phyloP scores from a whole-genome alignment of 1,140 invertebrate genomes.

The Amyelois transitella region DNA sequence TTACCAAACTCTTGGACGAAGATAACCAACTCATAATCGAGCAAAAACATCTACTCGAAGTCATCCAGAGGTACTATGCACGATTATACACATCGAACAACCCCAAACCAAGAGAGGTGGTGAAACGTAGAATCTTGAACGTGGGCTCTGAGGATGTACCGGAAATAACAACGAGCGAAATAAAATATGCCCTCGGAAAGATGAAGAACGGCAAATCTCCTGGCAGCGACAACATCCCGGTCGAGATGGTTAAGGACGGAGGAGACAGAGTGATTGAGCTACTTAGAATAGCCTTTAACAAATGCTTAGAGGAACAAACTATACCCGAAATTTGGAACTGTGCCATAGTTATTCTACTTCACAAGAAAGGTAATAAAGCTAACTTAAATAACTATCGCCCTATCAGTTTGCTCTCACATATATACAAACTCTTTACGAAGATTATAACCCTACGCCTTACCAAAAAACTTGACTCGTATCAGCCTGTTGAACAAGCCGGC shows the following conservation, averaged over 20 bases:
- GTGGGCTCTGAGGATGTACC: constrained; percentile 2
- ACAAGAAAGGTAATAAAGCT: background rate
- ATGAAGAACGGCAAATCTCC: background rate
- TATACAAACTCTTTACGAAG: background rate
- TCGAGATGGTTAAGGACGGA: background rate
- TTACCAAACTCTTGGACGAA: too few relatives aligned
- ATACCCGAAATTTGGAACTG: background rate
- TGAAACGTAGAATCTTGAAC: background rate
- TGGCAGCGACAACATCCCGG: background rate
- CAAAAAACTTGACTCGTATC: background rate
- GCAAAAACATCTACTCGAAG: too few relatives aligned
- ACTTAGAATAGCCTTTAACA: background rate
- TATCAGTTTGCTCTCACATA: background rate
- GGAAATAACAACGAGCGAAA: background rate
- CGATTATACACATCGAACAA: too few relatives aligned
- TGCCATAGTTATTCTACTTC: background rate
- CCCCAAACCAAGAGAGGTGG: background rate
- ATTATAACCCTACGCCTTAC: background rate
- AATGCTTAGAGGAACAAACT: background rate
- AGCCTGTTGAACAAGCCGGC: too few relatives aligned
- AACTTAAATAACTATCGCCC: background rate
- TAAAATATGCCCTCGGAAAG: background rate
- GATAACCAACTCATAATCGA: too few relatives aligned
- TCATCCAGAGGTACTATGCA: too few relatives aligned
- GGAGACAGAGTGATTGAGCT: background rate